Evolutionary conservation across 2,113 vertebrate species (phyloP).

Genomic region (Geothlypis trichas): DNA sequence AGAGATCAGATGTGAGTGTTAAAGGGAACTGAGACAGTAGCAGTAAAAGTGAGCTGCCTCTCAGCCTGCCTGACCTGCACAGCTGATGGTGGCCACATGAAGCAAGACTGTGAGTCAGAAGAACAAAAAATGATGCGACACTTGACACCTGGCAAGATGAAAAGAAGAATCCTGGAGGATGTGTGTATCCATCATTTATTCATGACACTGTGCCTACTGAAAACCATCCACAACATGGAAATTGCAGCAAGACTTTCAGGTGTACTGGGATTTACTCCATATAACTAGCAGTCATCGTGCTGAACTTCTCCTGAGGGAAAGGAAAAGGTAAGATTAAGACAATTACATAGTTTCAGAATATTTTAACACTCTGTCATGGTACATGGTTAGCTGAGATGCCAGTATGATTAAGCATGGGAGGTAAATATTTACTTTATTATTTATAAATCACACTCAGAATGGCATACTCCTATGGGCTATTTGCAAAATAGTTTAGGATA

Average conservation of each 20-base stretch:
- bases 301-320: background rate
- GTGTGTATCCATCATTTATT: background rate
- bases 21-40: background rate
- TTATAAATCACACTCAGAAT: background rate
- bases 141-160: background rate
- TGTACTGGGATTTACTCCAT: background rate
- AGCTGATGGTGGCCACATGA: background rate
- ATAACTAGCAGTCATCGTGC: background rate
- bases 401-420: background rate
- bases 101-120: background rate
- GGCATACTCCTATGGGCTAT: background rate
- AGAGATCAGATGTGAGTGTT: background rate
- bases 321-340: conserved; percentile 37
- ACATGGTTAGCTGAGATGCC: background rate
- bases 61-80: background rate
- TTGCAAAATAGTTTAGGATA: background rate
- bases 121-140: background rate
- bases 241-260: background rate
- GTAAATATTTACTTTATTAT: background rate
- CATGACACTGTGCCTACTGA: background rate
- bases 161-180: background rate
- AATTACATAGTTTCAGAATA: background rate
- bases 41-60: background rate
- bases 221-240: background rate
- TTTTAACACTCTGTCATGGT: background rate